phyloP scores from a whole-genome alignment of 2,888 invertebrate species.

The Leptinotarsa juncta region DNA sequence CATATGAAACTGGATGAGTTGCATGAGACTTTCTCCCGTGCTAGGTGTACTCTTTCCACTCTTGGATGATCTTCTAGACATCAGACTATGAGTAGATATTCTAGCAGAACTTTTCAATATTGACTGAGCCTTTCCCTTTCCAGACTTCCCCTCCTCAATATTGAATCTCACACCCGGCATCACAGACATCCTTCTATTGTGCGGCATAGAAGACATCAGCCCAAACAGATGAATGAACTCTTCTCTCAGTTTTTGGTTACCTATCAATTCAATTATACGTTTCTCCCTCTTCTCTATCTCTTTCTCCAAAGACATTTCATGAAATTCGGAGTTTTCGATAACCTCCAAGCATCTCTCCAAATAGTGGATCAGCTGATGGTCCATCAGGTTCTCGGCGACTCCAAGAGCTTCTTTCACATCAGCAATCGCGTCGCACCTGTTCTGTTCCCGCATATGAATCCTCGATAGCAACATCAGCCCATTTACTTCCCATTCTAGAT shows the following conservation, averaged over 20 bases:
- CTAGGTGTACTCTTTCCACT: conserved; percentile 5
- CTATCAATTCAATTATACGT: conserved; percentile 64
- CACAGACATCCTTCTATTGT: conserved; percentile 64
- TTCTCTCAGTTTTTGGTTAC: conserved; percentile 60
- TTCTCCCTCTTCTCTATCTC: conserved; percentile 51
- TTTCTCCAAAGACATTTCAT: conserved; percentile 53
- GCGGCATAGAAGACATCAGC: conserved; percentile 65
- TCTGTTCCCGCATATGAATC: conserved; percentile 64
- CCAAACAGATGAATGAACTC: conserved; percentile 64
- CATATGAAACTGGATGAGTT: conserved; percentile 24
- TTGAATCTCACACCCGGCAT: conserved; percentile 62
- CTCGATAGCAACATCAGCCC: conserved; percentile 63
- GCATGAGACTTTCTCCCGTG: conserved; percentile 50
- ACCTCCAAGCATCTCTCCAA: conserved; percentile 47
- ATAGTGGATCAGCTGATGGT: conserved; percentile 59
- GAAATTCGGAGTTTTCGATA: conserved; percentile 62
- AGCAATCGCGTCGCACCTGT: conserved; percentile 66
- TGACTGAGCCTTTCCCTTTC: background rate
- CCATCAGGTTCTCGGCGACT: conserved; percentile 58
- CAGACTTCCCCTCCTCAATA: background rate
- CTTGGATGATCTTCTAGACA: background rate
- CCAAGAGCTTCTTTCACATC: conserved; percentile 56
- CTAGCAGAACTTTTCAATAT: background rate
- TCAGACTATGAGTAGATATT: background rate
- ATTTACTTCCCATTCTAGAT: conserved; percentile 65